These are phyloP conservation scores for Steatornis caripensis DNA, from an alignment of 2,113 vertebrate genomes.

Conservation along the genomic window DNA sequence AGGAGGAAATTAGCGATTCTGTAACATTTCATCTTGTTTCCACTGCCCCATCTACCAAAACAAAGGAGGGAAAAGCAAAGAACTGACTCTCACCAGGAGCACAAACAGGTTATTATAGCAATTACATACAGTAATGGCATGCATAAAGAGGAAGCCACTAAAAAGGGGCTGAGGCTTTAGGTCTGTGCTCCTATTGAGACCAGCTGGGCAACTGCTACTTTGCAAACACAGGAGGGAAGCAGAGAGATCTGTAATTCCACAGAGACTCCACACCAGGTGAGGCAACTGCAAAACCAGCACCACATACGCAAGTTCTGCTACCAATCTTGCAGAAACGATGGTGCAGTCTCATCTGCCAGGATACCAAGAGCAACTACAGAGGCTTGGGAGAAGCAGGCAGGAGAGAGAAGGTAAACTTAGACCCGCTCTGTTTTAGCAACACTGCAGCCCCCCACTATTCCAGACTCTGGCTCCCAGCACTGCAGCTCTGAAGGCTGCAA, in stretches of 20 bases:
- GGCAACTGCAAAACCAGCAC: not conserved
- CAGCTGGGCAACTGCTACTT: not conserved
- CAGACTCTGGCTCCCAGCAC: not conserved
- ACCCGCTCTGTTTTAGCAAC: not conserved
- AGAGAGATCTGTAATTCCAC: not conserved
- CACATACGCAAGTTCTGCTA: fast-evolving
- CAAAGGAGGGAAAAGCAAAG: not conserved
- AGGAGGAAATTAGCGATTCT: not conserved
- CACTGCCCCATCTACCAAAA: not conserved
- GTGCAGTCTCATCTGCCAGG: not conserved
- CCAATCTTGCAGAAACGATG: fast-evolving
- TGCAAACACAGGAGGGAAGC: not conserved
- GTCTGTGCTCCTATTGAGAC: not conserved
- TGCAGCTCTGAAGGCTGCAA: not conserved
- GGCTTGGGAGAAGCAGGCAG: not conserved
- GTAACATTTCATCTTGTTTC: not conserved
- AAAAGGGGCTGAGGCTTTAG: not conserved
- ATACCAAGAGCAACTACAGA: not conserved
- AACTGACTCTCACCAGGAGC: not conserved
- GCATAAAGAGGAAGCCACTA: not conserved
- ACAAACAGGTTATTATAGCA: not conserved
- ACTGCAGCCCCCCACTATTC: not conserved
- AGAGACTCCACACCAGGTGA: not conserved
- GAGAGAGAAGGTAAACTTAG: not conserved
- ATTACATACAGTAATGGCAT: not conserved